phyloP scores from a whole-genome alignment of 2,113 vertebrate species.

The Danio rerio region DNA sequence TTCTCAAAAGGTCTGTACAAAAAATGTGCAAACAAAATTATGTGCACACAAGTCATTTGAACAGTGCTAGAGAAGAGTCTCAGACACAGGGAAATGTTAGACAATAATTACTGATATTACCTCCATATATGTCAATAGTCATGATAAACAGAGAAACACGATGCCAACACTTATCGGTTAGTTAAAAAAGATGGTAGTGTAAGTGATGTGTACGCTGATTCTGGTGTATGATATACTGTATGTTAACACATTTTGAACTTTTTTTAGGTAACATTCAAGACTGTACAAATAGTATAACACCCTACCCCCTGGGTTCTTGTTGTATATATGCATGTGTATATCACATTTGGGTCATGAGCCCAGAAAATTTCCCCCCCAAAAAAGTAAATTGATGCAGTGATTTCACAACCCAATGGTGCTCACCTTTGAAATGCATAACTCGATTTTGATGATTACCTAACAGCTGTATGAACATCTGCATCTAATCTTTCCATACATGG shows the following conservation, averaged over 20 bases:
- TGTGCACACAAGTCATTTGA: slow-evolving; percentile 63
- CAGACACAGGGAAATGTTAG: slow-evolving; percentile 57
- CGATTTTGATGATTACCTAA: slow-evolving; percentile 30
- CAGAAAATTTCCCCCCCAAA: background rate
- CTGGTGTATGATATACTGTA: background rate
- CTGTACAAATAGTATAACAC: slow-evolving; percentile 37
- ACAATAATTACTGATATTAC: slow-evolving; percentile 55
- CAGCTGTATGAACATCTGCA: slow-evolving; percentile 54
- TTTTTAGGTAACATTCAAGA: slow-evolving; percentile 41
- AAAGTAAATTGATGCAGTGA: slow-evolving; percentile 19
- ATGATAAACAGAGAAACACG: slow-evolving; percentile 58
- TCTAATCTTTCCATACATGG: slow-evolving; percentile 35
- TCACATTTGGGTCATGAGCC: background rate
- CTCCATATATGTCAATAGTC: slow-evolving; percentile 52
- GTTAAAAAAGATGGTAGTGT: slow-evolving; percentile 51
- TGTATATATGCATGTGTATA: background rate
- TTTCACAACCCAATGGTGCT: slow-evolving; percentile 10
- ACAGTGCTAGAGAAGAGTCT: slow-evolving; percentile 56
- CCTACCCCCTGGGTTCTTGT: background rate
- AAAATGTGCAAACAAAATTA: slow-evolving; percentile 30
- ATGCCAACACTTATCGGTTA: slow-evolving; percentile 52
- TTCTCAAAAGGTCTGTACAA: slow-evolving; percentile 61
- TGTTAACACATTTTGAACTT: slow-evolving; percentile 11
- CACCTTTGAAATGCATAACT: background rate
- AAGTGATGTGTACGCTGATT: slow-evolving; percentile 25